Base-by-base conservation (phyloP, 2,888 invertebrate species). In the Thecocarcelia acutangulata region DNA sequence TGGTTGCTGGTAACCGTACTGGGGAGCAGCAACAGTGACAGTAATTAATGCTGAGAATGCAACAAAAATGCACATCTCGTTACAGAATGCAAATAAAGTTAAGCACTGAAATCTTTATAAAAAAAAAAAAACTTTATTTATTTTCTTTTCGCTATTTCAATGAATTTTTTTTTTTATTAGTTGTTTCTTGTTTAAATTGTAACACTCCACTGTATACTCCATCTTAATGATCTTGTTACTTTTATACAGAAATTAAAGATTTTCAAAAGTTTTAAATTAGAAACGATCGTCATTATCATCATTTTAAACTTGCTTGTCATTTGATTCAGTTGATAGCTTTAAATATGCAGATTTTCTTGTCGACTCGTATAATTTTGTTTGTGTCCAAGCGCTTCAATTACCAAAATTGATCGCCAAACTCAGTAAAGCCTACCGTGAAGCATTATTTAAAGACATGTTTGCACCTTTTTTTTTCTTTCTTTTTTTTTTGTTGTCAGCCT, bases 171-270 rank as follows among this genome's bases (percentile, higher is more conserved):
- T 3, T 69, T 54, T 44, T 56, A 73, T 68, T 46, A n/a, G 59
- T 80, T 82, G 69, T 74, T 78, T 74, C 44, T 78, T 59, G 69
- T 21, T 66, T 78, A 86, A 83, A 85, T 85, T 84, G 86, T 86
- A 84, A 80, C 84, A 83, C 85, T 85, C 85, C 85, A 87, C 88
- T 87, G 87, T 74, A 85, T 86, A 85, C 85, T 84, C 84, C 85
- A 86, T 83, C 84, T 66, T 83, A 44, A 84, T 84, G 83, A 85
- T 85, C 86, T 85, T 85, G 85, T 86, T 85, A 70, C 85, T 87
- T 87, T 87, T 88, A 87, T 88, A 88, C 61, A 40, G 56, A 75
- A 78, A 72, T 42, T 19, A 68, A 42, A 54, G 42, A 13, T 78
- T 82, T 78, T 44, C 24, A 58, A 70, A 58, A 74, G 19, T 50